These are phyloP conservation scores for Drosophila leontia DNA, from an alignment of 1,140 invertebrate species.

Conservation along the genomic window DNA sequence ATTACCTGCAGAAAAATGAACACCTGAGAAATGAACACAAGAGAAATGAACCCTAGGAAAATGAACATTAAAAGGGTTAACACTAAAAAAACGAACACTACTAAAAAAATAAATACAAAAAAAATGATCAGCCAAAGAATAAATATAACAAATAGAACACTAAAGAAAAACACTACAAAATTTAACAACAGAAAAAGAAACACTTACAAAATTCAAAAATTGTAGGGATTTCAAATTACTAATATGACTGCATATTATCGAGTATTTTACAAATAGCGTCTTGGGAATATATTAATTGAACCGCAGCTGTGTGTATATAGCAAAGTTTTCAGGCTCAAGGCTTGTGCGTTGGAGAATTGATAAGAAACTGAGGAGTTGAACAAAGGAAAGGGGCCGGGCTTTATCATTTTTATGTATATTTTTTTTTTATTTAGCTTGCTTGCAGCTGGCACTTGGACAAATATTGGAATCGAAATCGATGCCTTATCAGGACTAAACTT, in stretches of 20 bases:
- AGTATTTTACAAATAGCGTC: not conserved
- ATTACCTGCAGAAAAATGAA: not conserved
- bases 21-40: not conserved
- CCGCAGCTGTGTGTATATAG: conserved; percentile 37
- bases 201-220: not conserved
- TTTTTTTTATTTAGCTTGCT: conserved; percentile 31
- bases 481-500: conserved; percentile 70
- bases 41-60: not conserved
- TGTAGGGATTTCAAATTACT: not conserved
- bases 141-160: not conserved
- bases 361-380: conserved; percentile 14
- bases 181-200: not conserved
- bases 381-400: conserved; percentile 28
- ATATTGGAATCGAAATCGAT: conserved; percentile 33
- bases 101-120: not conserved
- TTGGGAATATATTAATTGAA: conserved; percentile 12
- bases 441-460: conserved; percentile 58
- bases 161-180: not conserved
- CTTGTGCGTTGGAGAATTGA: conserved; percentile 32
- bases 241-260: not conserved
- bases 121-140: not conserved
- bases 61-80: not conserved
- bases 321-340: conserved; percentile 72
- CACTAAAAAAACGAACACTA: not conserved
- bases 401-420: conserved; percentile 9